phyloP scores from a whole-genome alignment of 2,113 vertebrate species.

The Sinocyclocheilus grahami region DNA sequence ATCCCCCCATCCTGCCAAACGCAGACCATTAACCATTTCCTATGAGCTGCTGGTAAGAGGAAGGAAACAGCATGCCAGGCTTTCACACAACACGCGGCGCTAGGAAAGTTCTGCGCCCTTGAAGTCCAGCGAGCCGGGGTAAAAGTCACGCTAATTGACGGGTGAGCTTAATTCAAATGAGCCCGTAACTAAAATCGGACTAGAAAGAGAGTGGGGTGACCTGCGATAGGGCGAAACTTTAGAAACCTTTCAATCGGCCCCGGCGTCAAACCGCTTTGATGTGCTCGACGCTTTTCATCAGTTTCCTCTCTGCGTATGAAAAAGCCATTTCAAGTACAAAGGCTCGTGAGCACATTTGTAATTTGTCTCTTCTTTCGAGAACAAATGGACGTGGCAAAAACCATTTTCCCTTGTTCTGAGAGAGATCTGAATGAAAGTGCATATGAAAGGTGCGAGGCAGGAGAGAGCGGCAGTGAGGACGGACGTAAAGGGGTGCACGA shows the following conservation, averaged over 20 bases:
- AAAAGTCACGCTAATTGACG: conserved; percentile 78
- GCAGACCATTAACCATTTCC: conserved; percentile 67
- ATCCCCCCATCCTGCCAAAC: conserved; percentile 53
- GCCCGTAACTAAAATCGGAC: conserved; percentile 92
- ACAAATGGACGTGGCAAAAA: conserved; percentile 70
- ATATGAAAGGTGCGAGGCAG: conserved; percentile 63
- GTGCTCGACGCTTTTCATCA: conserved; percentile 94
- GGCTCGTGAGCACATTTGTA: conserved; percentile 71
- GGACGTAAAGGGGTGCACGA: background rate
- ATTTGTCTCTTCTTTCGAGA: conserved; percentile 73
- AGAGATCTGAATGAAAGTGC: conserved; percentile 67
- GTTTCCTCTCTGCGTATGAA: conserved; percentile 81
- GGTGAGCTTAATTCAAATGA: conserved; percentile 89
- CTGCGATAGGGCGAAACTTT: conserved; percentile 90
- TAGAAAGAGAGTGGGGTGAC: conserved; percentile 89
- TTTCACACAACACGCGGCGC: conserved; percentile 39
- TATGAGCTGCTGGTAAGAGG: conserved; percentile 60
- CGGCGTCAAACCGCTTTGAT: conserved; percentile 86
- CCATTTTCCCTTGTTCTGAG: conserved; percentile 53
- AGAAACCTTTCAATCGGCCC: conserved; percentile 87
- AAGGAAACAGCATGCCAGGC: conserved; percentile 39
- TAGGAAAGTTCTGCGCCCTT: conserved; percentile 72
- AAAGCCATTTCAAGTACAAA: conserved; percentile 82
- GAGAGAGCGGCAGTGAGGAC: background rate
- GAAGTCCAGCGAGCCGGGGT: conserved; percentile 67